Conservation (phyloP, 1,140 invertebrate genomes). For the Nephotettix cincticeps region DNA sequence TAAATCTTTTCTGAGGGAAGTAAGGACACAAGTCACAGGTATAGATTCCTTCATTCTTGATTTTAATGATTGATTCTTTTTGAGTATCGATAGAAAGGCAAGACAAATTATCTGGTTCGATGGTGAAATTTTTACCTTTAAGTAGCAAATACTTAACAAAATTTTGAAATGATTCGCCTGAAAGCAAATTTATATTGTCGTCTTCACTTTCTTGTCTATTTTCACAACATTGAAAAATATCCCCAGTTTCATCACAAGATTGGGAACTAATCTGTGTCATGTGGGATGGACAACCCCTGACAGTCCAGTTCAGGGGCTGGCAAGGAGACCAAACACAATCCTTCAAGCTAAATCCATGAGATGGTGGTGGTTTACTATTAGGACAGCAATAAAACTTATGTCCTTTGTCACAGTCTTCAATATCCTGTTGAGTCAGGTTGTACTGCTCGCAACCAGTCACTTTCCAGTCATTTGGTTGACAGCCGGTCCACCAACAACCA, state of each 20-base stretch:
- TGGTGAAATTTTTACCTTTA: constrained; percentile 29
- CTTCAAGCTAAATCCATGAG: not conserved
- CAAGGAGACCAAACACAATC: constrained; percentile 22
- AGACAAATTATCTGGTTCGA: constrained; percentile 20
- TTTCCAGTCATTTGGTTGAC: constrained; percentile 25
- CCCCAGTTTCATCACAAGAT: not conserved
- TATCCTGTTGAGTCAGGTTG: constrained; percentile 7
- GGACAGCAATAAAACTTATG: constrained; percentile 11
- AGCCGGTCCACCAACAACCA: constrained; percentile 22
- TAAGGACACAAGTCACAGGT: constrained; percentile 30
- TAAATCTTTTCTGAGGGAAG: constrained; percentile 24
- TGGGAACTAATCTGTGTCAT: not conserved
- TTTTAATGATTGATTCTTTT: constrained; percentile 9
- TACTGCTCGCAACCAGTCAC: constrained; percentile 21
- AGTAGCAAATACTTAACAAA: constrained; percentile 29
- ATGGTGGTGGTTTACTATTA: not conserved
- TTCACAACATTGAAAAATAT: constrained; percentile 22
- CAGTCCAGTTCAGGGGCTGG: not conserved
- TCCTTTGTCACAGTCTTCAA: constrained; percentile 8
- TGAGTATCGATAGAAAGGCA: constrained; percentile 12
- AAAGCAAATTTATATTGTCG: constrained; percentile 16
- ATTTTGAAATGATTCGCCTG: constrained; percentile 25
- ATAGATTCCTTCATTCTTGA: constrained; percentile 22
- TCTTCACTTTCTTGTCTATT: not conserved
- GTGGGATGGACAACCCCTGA: constrained; percentile 12